Evolutionary conservation across 2,888 invertebrate genomes (phyloP), one percentile per base, ranked within the genome.

Genomic region (Hydrotaea cyrtoneurina): DNA sequence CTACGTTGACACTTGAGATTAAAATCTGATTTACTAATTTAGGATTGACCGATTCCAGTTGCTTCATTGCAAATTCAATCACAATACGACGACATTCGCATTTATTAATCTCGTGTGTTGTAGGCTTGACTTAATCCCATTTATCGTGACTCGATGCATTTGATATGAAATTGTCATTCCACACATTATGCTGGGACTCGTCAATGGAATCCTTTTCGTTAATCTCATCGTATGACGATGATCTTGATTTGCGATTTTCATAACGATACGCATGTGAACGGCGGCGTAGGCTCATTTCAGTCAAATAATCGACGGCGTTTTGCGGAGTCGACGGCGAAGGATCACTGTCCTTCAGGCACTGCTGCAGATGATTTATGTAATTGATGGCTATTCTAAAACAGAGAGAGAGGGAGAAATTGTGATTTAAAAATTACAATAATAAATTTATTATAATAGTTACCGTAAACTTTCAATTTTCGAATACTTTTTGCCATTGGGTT

Each of bases 401-500:
- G 91, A 26, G 91, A 83, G 71, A 39, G 50, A 11, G 1, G n/a
- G 62, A 46, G 59, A 31, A 73, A 66, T 36, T 62, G n/a, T 15
- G 15, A 31, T 31, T 31, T 31, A 31, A 31, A 31, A 4, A 31
- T 31, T 31, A 4, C 31, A 31, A 8, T n/a, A n/a, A n/a, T 36
- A 59, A 59, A 19, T 31, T 31, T 19, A 11, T 13, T 8, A 10
- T 10, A 39, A 39, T 39, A 8, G 3, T 17, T 53, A 96, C 95
- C 96, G 94, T 15, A 97, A 93, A 55, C 96, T 95, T 90, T 97
- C 97, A 86, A 97, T 97, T 93, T 97, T 97, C 15, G 96, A 96
- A 88, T 97, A 94, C 90, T 97, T 97, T 91, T 97, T 97, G 85
- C 97, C 97, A 17, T 96, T 95, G 0, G 96, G 96, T 88, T 96